These are phyloP conservation scores for Portevinia maculata DNA, from an alignment of 2,888 invertebrate genomes.

Conservation along the genomic window DNA sequence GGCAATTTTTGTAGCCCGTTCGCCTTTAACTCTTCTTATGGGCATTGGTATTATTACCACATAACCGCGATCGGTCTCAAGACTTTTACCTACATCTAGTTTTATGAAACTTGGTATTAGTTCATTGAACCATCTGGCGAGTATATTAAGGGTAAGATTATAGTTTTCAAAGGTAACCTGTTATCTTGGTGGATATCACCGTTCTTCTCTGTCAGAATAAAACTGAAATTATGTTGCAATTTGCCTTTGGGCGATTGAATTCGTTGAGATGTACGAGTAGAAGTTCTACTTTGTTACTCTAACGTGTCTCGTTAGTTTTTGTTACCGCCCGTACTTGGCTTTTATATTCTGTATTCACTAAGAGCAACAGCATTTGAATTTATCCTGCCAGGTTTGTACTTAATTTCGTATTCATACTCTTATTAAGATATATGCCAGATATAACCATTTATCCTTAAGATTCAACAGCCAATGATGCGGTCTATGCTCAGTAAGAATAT, in stretches of 20 bases:
- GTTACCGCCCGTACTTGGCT: neutral
- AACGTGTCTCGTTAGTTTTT: too few relatives aligned
- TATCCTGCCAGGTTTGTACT: constrained; percentile 27
- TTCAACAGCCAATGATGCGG: constrained; percentile 21
- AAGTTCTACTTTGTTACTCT: neutral
- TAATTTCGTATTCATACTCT: constrained; percentile 24
- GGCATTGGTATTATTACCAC: too few relatives aligned
- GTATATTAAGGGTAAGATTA: neutral
- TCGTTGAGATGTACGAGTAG: neutral
- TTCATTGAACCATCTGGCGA: neutral
- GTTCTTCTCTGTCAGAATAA: neutral
- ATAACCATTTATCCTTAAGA: constrained; percentile 24
- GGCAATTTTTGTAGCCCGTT: too few relatives aligned
- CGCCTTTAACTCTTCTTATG: too few relatives aligned
- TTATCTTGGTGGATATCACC: neutral
- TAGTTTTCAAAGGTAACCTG: neutral
- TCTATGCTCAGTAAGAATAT: constrained; percentile 22
- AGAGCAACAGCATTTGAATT: too few relatives aligned
- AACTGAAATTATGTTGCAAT: neutral
- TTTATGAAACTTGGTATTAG: too few relatives aligned
- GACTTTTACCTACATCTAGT: too few relatives aligned
- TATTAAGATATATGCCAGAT: constrained; percentile 23
- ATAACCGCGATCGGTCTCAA: too few relatives aligned
- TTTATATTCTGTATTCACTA: too few relatives aligned
- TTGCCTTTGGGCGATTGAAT: neutral